Evolutionary conservation across 2,113 vertebrate genomes (phyloP).

Genomic region (Meles meles): DNA sequence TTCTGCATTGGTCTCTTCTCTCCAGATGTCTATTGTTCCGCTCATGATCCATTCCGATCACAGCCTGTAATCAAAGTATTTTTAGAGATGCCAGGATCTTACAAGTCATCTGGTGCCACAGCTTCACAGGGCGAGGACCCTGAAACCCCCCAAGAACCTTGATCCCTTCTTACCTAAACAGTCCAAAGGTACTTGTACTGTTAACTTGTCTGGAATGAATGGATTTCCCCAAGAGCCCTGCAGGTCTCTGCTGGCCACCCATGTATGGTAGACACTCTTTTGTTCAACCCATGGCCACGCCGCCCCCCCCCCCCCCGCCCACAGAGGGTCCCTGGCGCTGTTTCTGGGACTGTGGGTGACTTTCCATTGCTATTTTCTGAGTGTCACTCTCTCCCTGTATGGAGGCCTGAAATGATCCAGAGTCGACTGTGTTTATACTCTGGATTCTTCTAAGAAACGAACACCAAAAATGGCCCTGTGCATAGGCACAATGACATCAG

Average conservation of each 20-base stretch:
- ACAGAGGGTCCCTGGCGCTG: not conserved
- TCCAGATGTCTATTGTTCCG: not conserved
- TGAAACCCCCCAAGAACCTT: not conserved
- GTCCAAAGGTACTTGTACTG: not conserved
- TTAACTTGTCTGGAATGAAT: not conserved
- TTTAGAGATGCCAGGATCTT: not conserved
- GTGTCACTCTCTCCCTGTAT: not conserved
- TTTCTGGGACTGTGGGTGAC: not conserved
- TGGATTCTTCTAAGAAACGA: conserved; percentile 1
- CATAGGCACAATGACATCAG: not conserved
- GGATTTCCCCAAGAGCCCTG: not conserved
- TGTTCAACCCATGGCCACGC: not conserved
- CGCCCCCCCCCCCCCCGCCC: not conserved
- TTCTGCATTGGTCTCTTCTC: not conserved
- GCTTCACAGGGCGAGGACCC: not conserved
- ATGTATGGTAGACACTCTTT: not conserved
- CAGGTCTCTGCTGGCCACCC: not conserved
- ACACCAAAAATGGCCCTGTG: conserved; percentile 41
- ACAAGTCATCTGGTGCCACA: not conserved
- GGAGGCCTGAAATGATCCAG: conserved; percentile 13
- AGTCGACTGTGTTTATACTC: conserved; percentile 48
- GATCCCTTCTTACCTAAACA: not conserved
- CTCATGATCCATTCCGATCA: not conserved
- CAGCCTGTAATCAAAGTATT: not conserved
- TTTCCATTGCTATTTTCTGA: not conserved